Percentiles rank a stretch among this genome's conserved stretches.
phyloP scores from a whole-genome alignment of 2,113 vertebrate species.

The Laterallus jamaicensis region DNA sequence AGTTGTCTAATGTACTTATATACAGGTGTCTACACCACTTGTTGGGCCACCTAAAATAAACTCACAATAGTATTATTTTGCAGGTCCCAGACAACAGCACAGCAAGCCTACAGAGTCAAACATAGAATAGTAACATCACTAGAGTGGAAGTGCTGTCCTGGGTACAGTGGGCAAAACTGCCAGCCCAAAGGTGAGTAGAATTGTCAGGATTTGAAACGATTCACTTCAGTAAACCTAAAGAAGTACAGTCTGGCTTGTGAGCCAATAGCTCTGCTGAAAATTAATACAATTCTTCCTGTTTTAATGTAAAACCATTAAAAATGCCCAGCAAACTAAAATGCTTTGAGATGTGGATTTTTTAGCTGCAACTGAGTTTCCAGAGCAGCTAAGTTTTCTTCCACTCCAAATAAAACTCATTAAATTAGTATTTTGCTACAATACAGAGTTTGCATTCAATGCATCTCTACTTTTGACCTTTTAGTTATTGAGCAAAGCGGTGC shows the following conservation, averaged over 20 bases:
- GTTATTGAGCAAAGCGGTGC: not conserved
- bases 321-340: not conserved
- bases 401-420: not conserved
- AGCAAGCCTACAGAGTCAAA: constrained; percentile 75
- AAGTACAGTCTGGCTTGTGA: not conserved
- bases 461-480: constrained; percentile 1
- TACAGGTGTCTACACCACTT: not conserved
- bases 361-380: not conserved
- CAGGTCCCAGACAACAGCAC: constrained; percentile 69
- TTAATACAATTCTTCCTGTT: not conserved
- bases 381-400: not conserved
- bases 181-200: constrained; percentile 63
- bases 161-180: constrained; percentile 75
- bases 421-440: not conserved
- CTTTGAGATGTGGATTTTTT: not conserved
- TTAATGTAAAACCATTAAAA: not conserved
- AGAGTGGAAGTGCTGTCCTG: constrained; percentile 83
- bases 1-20: too few relatives aligned
- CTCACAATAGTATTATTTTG: not conserved
- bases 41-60: not conserved
- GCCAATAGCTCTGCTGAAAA: not conserved
- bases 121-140: constrained; percentile 80
- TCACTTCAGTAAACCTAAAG: not conserved
- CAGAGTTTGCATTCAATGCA: not conserved
- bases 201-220: not conserved